Conservation (phyloP, 2,797 vertebrate species). For the Macrochelys suwanniensis region DNA sequence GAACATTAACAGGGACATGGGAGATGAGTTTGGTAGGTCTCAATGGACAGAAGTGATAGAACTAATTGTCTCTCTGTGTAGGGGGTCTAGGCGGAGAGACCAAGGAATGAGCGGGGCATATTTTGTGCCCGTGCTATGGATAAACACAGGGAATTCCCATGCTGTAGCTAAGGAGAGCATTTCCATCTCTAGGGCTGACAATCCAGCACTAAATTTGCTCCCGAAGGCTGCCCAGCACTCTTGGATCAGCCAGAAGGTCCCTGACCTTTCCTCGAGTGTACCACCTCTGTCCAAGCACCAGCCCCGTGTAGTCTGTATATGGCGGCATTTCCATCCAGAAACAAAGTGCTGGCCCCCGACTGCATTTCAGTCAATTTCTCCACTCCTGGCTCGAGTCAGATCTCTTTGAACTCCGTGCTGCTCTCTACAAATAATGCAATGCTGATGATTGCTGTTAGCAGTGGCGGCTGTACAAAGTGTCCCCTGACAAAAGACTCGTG, state of each 20-base stretch:
- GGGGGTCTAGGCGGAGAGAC: neutral
- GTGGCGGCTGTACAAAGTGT: neutral
- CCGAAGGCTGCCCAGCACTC: neutral
- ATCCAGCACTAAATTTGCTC: neutral
- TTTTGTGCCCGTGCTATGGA: neutral
- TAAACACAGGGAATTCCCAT: neutral
- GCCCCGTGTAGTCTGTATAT: neutral
- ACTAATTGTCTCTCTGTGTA: neutral
- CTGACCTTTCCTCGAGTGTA: neutral
- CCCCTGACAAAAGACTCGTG: neutral
- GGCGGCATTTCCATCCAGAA: neutral
- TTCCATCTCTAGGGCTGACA: neutral
- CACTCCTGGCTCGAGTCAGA: neutral
- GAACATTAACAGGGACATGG: neutral
- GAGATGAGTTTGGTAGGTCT: neutral
- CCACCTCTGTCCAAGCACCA: neutral
- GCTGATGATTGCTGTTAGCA: neutral
- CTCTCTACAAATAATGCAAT: neutral
- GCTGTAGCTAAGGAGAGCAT: neutral
- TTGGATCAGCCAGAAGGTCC: neutral
- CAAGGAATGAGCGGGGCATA: neutral
- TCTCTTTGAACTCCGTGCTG: neutral
- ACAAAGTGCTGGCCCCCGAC: neutral
- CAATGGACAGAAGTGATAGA: neutral
- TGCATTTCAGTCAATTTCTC: neutral